phyloP scores from a whole-genome alignment of 2,113 vertebrate genomes.

The Blennius ocellaris region DNA sequence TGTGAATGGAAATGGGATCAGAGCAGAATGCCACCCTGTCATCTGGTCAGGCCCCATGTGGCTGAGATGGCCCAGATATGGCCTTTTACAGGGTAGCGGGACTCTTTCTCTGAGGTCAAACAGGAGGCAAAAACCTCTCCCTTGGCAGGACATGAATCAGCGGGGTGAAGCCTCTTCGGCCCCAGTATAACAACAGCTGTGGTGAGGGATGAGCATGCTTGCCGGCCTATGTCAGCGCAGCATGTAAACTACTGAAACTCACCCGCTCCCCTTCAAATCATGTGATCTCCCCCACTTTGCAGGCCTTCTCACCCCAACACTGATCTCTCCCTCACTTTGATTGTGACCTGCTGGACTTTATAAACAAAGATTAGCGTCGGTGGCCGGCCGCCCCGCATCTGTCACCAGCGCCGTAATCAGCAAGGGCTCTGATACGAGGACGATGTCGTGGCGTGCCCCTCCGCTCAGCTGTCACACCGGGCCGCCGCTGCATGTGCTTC shows the following conservation, averaged over 20 bases:
- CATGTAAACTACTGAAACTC: slow-evolving; percentile 70
- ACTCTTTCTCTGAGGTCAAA: slow-evolving; percentile 73
- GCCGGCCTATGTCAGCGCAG: slow-evolving; percentile 65
- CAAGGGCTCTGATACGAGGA: slow-evolving; percentile 63
- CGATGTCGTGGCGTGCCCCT: slow-evolving; percentile 61
- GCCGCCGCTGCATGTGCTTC: slow-evolving; percentile 30
- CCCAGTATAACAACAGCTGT: slow-evolving; percentile 80
- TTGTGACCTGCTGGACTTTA: slow-evolving; percentile 60
- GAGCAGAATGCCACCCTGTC: slow-evolving; percentile 57
- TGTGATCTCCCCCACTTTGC: slow-evolving; percentile 49
- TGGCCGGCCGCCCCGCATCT: slow-evolving; percentile 67
- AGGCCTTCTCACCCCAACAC: slow-evolving; percentile 16
- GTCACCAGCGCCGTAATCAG: slow-evolving; percentile 68
- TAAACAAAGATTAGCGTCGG: slow-evolving; percentile 73
- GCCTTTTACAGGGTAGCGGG: slow-evolving; percentile 51
- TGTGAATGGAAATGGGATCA: slow-evolving; percentile 64
- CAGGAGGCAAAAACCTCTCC: slow-evolving; percentile 70
- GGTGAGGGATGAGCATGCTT: slow-evolving; percentile 65
- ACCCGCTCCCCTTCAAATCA: slow-evolving; percentile 63
- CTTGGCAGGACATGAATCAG: slow-evolving; percentile 82
- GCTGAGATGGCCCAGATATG: slow-evolving; percentile 58
- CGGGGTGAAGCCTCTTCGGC: slow-evolving; percentile 63
- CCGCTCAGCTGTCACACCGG: slow-evolving; percentile 64
- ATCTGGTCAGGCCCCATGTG: slow-evolving; percentile 54
- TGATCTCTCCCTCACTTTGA: slow-evolving; percentile 62